phyloP scores from a whole-genome alignment of 2,797 vertebrate species.

The Pampus argenteus region DNA sequence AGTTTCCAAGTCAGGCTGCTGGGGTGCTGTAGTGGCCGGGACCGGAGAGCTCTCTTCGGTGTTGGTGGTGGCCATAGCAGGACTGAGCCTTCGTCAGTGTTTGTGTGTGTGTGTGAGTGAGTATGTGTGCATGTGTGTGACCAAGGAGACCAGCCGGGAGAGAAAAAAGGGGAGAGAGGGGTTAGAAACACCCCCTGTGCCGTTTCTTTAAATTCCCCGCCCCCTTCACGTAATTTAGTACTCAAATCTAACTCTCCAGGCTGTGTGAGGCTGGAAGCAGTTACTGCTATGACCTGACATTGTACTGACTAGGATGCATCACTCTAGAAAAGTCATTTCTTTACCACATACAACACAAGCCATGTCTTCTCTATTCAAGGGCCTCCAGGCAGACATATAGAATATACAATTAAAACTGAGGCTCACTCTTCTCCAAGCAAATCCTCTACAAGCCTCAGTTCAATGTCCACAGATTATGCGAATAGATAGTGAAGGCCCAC shows the following conservation, averaged over 20 bases:
- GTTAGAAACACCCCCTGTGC: conserved; percentile 64
- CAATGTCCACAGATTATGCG: conserved; percentile 49
- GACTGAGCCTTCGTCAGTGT: conserved; percentile 79
- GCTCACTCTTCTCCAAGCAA: conserved; percentile 52
- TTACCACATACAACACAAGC: background rate
- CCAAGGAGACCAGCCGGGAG: conserved; percentile 79
- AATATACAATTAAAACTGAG: conserved; percentile 40
- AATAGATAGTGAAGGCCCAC: conserved; percentile 29
- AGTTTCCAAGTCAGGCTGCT: conserved; percentile 70
- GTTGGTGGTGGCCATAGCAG: conserved; percentile 75
- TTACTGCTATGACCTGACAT: conserved; percentile 22
- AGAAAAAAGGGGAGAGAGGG: conserved; percentile 66
- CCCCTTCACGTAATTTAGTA: conserved; percentile 67
- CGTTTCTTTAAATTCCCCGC: conserved; percentile 70
- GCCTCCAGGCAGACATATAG: conserved; percentile 42
- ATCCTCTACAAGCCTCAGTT: conserved; percentile 62
- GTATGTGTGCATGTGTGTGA: conserved; percentile 77
- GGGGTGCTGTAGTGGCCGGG: conserved; percentile 52
- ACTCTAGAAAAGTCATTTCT: conserved; percentile 24
- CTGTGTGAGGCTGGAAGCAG: conserved; percentile 32
- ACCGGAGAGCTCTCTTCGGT: conserved; percentile 67
- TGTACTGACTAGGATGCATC: conserved; percentile 5
- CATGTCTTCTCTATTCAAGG: conserved; percentile 19
- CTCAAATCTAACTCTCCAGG: conserved; percentile 53
- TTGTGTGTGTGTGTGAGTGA: conserved; percentile 54